phyloP scores from a whole-genome alignment of 2,888 invertebrate species.

The Physocephala rufipes region DNA sequence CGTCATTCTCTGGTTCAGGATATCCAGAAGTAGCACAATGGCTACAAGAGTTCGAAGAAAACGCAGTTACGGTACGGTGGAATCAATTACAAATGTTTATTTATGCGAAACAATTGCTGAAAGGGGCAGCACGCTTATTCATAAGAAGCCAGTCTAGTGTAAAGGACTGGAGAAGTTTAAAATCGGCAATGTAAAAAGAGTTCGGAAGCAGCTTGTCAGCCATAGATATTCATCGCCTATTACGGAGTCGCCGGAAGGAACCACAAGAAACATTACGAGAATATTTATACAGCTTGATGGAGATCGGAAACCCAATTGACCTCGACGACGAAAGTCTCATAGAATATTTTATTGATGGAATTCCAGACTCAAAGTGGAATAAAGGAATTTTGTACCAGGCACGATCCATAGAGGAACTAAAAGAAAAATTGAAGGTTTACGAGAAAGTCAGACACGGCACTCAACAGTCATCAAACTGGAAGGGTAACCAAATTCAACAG shows the following conservation, averaged over 20 bases:
- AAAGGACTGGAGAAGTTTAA: slow-evolving; percentile 8
- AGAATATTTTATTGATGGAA: slow-evolving; percentile 31
- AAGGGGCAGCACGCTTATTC: slow-evolving; percentile 8
- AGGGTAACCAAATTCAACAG: neutral
- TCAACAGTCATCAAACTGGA: neutral
- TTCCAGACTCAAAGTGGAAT: slow-evolving; percentile 23
- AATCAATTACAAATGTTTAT: slow-evolving; percentile 17
- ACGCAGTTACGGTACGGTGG: slow-evolving; percentile 15
- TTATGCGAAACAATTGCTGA: slow-evolving; percentile 22
- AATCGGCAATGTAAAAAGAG: neutral
- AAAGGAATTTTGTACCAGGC: slow-evolving; percentile 35
- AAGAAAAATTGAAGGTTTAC: slow-evolving; percentile 26
- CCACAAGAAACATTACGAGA: neutral
- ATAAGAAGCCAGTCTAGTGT: neutral
- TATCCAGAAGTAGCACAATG: too few relatives aligned
- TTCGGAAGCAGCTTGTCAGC: neutral
- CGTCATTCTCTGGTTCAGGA: too few relatives aligned
- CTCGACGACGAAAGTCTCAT: neutral
- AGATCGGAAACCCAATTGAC: neutral
- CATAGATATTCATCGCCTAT: slow-evolving; percentile 2
- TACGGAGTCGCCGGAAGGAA: neutral
- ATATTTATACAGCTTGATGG: neutral
- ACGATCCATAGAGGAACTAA: slow-evolving; percentile 15
- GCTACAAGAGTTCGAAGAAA: too few relatives aligned
- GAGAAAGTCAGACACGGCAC: slow-evolving; percentile 27